Conservation (phyloP, 2,888 invertebrate species). For the Tachina lurida region DNA sequence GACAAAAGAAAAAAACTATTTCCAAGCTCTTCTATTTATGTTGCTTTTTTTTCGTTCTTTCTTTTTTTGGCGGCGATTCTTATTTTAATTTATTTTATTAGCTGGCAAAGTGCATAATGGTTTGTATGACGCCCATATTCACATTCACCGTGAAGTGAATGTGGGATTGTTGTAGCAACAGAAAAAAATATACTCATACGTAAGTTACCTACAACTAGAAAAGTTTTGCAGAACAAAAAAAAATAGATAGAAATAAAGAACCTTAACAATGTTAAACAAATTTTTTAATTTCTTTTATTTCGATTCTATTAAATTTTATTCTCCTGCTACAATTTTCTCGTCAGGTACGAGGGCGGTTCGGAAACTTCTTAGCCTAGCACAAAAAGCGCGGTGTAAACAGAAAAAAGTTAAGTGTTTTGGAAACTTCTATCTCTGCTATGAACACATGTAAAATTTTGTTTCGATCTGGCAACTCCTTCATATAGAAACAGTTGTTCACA, state of each 20-base stretch:
- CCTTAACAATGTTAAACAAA: constrained; percentile 69
- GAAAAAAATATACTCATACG: too few species aligned
- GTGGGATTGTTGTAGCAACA: constrained; percentile 37
- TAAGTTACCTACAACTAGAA: constrained; percentile 51
- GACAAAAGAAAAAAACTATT: constrained; percentile 20
- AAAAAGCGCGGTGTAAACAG: too few species aligned
- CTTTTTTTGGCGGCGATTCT: constrained; percentile 65
- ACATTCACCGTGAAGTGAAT: constrained; percentile 51
- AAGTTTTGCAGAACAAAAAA: constrained; percentile 33
- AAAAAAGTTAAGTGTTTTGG: too few species aligned
- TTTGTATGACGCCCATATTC: constrained; percentile 68
- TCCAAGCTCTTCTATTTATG: constrained; percentile 25
- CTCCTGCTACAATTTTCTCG: constrained; percentile 24
- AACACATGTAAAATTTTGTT: too few species aligned
- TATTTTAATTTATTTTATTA: constrained; percentile 74
- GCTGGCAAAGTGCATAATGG: constrained; percentile 74
- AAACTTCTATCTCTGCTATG: too few species aligned
- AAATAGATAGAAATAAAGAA: constrained; percentile 23
- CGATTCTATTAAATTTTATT: constrained; percentile 38
- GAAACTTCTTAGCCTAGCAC: too few species aligned
- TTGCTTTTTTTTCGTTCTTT: too few species aligned
- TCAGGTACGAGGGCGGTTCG: too few species aligned
- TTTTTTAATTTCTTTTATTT: constrained; percentile 68
- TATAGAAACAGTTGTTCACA: too few species aligned
- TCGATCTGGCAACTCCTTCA: too few species aligned